Base-by-base conservation (phyloP, 2,888 invertebrate genomes). In the Platerodrilus igneus region DNA sequence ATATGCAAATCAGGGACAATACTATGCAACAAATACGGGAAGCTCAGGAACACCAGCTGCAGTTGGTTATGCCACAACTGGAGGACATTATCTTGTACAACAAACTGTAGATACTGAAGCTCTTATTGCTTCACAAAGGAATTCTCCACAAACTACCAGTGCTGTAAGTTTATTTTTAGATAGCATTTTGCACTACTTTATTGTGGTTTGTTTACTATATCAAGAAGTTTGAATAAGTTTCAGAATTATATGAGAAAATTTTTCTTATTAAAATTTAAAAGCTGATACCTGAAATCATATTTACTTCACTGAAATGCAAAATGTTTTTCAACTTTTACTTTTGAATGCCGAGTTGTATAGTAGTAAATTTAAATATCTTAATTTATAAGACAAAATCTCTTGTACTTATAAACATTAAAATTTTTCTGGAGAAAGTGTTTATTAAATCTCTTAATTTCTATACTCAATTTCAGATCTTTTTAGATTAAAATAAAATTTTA, bases 11-110 rank as follows among this genome's bases (percentile, higher is more conserved):
- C 61, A 79, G 62, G 81, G 81, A 61, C 86, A 76, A 64, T 87
- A 76, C 65, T 92, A 78, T 70, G 84, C 79, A 52, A 75, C 78
- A 10, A 77, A 77, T 45, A 73, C 78, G 14, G 78, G 78, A 47
- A 77, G 80, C 50, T 81, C 83, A 68, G 78, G 79, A 15, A 62
- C 69, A 20, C 58, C 71, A 6, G 61, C 67, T 18, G 60, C 66
- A 16, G 68, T 66, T 4, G 67, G 67, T 10, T 68, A 68, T 36
- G 61, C 60, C 33, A 62, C 64, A 11, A 62, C 69, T 20, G 66
- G 71, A n/a, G 69, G 72, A n/a, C 71, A 75, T 50, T 86, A 84
- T 63, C 74, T 87, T 53, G 82, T 88, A 42, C 83, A 78, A 57
- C 74, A 73, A 36, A 70, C 81, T 16, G 80, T 82, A 9, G 83